Evolutionary conservation across 37 sponge, comb jelly and placozoan species (phyloP).

Genomic region (Crambe crambe): DNA sequence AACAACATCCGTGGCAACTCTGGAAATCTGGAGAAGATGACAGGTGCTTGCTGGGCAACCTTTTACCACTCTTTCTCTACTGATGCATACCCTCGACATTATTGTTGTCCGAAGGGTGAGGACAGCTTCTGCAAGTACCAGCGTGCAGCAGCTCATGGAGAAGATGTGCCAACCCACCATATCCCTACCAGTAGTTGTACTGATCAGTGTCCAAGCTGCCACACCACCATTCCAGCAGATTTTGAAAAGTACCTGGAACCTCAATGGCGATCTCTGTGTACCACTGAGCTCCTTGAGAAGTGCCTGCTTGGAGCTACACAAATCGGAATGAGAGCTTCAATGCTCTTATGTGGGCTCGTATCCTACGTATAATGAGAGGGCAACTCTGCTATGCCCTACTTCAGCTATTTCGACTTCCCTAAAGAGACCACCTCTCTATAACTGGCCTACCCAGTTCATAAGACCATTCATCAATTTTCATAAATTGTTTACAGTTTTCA

Average conservation of each 20-base stretch:
- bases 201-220: not conserved
- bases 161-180: slow-evolving; percentile 7
- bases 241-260: not conserved
- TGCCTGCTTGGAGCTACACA: slow-evolving; percentile 16
- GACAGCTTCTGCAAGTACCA: slow-evolving; percentile 28
- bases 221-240: slow-evolving; percentile 7
- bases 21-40: slow-evolving; percentile 17
- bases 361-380: too few species aligned
- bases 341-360: not conserved
- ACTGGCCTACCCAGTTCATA: too few species aligned
- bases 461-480: too few species aligned
- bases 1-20: slow-evolving; percentile 33
- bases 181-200: too few species aligned
- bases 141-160: not conserved
- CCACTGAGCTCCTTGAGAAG: slow-evolving; percentile 14
- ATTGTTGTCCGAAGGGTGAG: slow-evolving; percentile 9
- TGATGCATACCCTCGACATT: slow-evolving; percentile 20
- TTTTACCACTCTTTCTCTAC: slow-evolving; percentile 30
- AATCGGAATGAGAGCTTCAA: slow-evolving; percentile 10
- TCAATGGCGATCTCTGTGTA: not conserved
- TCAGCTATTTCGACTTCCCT: too few species aligned
- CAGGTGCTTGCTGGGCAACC: slow-evolving; percentile 10
- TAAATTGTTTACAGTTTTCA: too few species aligned
- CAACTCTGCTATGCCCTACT: too few species aligned
- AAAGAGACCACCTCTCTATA: too few species aligned